These are phyloP conservation scores for Naso thynnoides DNA, from an alignment of 2,797 vertebrate species.

Conservation along the genomic window DNA sequence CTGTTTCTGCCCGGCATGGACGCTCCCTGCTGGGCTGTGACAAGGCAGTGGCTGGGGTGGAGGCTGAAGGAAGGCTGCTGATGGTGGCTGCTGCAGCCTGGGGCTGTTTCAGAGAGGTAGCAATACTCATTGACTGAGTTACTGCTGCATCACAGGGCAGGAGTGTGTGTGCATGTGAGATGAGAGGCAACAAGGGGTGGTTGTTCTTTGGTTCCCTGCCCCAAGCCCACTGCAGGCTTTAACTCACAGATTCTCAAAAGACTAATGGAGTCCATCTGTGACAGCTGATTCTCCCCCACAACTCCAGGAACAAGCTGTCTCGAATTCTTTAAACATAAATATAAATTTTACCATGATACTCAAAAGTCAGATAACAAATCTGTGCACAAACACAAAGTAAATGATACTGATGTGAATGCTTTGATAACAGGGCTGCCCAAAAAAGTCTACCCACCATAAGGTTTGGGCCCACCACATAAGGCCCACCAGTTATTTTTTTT, in stretches of 20 bases:
- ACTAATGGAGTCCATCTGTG: slow-evolving; percentile 60
- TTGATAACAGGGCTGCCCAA: not conserved
- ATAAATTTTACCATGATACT: not conserved
- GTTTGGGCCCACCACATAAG: too few species aligned
- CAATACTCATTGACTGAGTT: slow-evolving; percentile 67
- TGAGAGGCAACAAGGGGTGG: slow-evolving; percentile 34
- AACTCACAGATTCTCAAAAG: slow-evolving; percentile 47
- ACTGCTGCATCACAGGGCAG: slow-evolving; percentile 60
- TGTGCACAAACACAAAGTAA: not conserved
- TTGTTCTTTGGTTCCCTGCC: slow-evolving; percentile 38
- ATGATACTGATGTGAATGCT: slow-evolving; percentile 1
- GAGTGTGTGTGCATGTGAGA: slow-evolving; percentile 9
- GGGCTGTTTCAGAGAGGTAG: slow-evolving; percentile 46
- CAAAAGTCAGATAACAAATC: not conserved
- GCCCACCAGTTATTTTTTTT: too few species aligned
- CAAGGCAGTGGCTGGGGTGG: not conserved
- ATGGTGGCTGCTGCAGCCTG: slow-evolving; percentile 43
- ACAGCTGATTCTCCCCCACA: slow-evolving; percentile 23
- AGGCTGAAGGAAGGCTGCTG: slow-evolving; percentile 16
- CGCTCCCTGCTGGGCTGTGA: slow-evolving; percentile 48
- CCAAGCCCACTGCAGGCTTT: slow-evolving; percentile 35
- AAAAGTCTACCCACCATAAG: too few species aligned
- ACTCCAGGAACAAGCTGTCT: not conserved
- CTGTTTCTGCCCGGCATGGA: slow-evolving; percentile 36
- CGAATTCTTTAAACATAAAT: not conserved